phyloP scores from a whole-genome alignment of 2,888 invertebrate genomes.

The Bellardia pandia region DNA sequence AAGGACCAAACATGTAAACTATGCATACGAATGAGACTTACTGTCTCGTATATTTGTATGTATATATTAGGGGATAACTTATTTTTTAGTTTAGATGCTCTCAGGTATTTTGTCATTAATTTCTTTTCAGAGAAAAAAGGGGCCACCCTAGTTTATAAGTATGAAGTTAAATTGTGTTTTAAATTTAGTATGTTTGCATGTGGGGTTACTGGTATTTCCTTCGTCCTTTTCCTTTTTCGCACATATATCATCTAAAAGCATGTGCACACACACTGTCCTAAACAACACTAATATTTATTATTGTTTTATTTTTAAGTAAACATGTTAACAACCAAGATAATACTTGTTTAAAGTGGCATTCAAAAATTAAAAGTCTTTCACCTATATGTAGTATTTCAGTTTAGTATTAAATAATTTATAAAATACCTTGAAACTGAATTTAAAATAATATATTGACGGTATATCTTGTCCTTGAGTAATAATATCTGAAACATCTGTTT shows the following conservation, averaged over 20 bases:
- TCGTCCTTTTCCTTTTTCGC: conserved; percentile 19
- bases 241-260: background rate
- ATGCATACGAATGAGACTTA: background rate
- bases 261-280: background rate
- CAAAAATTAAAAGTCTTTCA: background rate
- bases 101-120: no score
- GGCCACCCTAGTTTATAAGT: no score
- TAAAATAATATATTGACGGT: no score
- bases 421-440: no score
- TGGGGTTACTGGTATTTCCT: background rate
- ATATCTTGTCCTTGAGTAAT: no score
- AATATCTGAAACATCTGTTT: no score
- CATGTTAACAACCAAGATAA: background rate
- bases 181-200: background rate
- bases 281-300: background rate
- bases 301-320: conserved; percentile 9
- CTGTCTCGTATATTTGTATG: background rate
- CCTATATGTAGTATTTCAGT: no score
- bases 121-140: no score
- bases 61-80: background rate
- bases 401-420: no score
- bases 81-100: no score
- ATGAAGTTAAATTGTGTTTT: background rate
- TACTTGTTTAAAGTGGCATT: background rate
- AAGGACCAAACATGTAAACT: background rate